These are phyloP conservation scores for Ramphastos sulfuratus DNA, from an alignment of 2,113 vertebrate species.

Conservation along the genomic window DNA sequence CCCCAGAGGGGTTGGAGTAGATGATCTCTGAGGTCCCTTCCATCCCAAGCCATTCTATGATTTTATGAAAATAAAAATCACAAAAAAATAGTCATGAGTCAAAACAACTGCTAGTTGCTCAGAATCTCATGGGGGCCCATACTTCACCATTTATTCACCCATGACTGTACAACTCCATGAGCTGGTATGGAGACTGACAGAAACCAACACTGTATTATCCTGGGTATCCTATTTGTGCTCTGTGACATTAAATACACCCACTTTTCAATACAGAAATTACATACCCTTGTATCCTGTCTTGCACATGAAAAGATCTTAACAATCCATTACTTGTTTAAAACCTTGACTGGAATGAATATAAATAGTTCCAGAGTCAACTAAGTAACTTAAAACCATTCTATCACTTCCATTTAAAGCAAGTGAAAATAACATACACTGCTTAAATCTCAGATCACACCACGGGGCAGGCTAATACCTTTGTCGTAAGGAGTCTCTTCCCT, in stretches of 20 bases:
- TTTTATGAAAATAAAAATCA: too few species aligned
- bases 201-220: not conserved
- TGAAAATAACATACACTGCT: not conserved
- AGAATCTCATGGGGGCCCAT: not conserved
- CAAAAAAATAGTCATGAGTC: not conserved
- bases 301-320: not conserved
- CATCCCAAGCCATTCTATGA: too few species aligned
- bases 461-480: conserved; percentile 79
- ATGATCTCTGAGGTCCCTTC: too few species aligned
- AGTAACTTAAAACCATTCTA: not conserved
- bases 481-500: conserved; percentile 79
- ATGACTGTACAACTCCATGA: not conserved
- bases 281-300: not conserved
- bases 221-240: not conserved
- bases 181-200: not conserved
- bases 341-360: not conserved
- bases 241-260: not conserved
- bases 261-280: not conserved
- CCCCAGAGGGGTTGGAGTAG: too few species aligned
- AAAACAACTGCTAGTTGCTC: not conserved
- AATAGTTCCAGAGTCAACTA: not conserved
- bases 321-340: not conserved
- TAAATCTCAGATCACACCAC: not conserved
- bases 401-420: not conserved
- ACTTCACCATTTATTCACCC: not conserved